phyloP scores from a whole-genome alignment of 2,113 vertebrate species.

The Nettapus auritus region DNA sequence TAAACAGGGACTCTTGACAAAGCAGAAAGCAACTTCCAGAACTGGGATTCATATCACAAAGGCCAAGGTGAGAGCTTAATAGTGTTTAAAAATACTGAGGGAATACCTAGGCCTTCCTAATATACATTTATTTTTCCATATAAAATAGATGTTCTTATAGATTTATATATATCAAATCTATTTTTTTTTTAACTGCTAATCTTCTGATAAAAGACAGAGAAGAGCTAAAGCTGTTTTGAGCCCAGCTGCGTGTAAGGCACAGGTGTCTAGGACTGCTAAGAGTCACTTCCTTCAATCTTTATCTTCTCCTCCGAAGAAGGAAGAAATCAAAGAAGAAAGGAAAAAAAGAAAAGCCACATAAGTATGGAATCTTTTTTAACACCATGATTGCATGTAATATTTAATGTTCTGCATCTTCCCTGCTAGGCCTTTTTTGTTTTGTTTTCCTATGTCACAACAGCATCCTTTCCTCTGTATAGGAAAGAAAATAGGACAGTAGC shows the following conservation, averaged over 20 bases:
- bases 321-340: neutral
- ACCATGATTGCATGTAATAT: fast-evolving
- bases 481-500: neutral
- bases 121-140: neutral
- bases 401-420: neutral
- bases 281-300: neutral
- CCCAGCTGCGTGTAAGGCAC: neutral
- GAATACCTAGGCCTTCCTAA: neutral
- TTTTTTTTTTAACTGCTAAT: neutral
- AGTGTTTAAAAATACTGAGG: neutral
- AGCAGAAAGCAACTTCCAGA: neutral
- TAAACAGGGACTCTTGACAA: neutral
- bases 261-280: neutral
- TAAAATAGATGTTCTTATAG: neutral
- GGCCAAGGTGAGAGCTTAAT: neutral
- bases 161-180: neutral
- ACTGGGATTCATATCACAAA: neutral
- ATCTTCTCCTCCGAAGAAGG: neutral
- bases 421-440: neutral
- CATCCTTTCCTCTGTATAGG: neutral
- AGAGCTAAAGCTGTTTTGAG: neutral
- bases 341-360: neutral
- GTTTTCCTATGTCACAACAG: neutral
- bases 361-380: neutral
- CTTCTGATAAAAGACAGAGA: neutral